Evolutionary conservation across 2,888 invertebrate genomes (phyloP).

Genomic region (Idaea straminata): DNA sequence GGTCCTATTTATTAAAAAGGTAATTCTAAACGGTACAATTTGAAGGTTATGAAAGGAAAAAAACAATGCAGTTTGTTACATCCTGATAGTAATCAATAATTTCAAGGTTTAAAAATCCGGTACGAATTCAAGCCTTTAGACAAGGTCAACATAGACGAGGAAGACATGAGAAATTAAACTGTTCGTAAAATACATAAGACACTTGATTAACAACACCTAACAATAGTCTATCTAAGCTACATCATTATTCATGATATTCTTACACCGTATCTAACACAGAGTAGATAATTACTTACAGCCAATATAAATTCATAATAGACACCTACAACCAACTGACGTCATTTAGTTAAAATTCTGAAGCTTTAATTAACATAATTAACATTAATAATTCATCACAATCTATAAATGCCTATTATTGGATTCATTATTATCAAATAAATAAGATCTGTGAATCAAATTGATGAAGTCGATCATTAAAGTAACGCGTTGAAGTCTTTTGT

Average conservation of each 20-base stretch:
- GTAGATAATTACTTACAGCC: slow-evolving; percentile 3
- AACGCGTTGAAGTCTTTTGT: slow-evolving; percentile 44
- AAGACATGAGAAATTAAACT: slow-evolving; percentile 20
- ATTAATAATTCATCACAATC: neutral
- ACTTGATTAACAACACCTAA: neutral
- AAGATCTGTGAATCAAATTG: slow-evolving; percentile 1
- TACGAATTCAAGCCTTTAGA: slow-evolving; percentile 52
- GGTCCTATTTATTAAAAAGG: neutral
- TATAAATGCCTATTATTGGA: neutral
- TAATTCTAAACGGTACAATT: neutral
- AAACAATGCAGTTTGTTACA: slow-evolving; percentile 59
- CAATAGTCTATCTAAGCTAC: neutral
- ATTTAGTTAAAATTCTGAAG: neutral
- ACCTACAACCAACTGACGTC: neutral
- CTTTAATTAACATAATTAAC: neutral
- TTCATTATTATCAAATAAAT: neutral
- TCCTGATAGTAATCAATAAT: slow-evolving; percentile 66
- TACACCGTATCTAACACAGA: slow-evolving; percentile 7
- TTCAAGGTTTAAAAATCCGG: slow-evolving; percentile 55
- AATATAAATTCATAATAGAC: slow-evolving; percentile 1
- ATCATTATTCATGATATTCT: neutral
- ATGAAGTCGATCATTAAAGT: neutral
- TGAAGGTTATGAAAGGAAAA: slow-evolving; percentile 15
- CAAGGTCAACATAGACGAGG: slow-evolving; percentile 57
- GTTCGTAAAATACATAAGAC: slow-evolving; percentile 1